These are phyloP conservation scores for Hermaeophaga mercurialis DNA, from an alignment of 2,888 invertebrate genomes.

Conservation along the genomic window DNA sequence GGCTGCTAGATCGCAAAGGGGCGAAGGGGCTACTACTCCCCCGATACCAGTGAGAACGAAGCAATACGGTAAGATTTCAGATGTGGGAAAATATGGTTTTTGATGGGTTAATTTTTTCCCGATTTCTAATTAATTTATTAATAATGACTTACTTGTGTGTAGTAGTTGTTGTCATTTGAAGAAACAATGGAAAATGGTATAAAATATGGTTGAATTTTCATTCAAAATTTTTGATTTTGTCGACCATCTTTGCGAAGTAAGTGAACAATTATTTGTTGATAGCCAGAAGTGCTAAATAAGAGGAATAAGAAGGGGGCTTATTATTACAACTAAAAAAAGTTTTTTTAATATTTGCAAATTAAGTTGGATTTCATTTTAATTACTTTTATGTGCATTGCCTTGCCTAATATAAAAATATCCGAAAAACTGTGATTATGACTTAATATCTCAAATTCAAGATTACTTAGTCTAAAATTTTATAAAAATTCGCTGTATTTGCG, in stretches of 20 bases:
- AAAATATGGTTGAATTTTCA: conserved; percentile 11
- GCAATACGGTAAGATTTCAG: conserved; percentile 89
- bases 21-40: conserved; percentile 94
- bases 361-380: too few species aligned
- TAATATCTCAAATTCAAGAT: too few species aligned
- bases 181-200: conserved; percentile 35
- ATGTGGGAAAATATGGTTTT: conserved; percentile 9
- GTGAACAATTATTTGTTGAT: conserved; percentile 13
- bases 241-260: conserved; percentile 8
- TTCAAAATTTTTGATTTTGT: conserved; percentile 18
- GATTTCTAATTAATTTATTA: conserved; percentile 4
- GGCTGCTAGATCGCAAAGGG: conserved; percentile 89
- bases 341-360: too few species aligned
- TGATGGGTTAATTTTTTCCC: too few species aligned
- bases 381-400: too few species aligned
- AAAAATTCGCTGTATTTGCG: too few species aligned
- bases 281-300: too few species aligned
- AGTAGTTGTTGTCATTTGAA: conserved; percentile 22
- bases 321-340: too few species aligned
- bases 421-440: too few species aligned
- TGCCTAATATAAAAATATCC: too few species aligned
- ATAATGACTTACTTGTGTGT: conserved; percentile 17
- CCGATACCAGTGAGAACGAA: conserved; percentile 93
- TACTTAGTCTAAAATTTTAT: too few species aligned
- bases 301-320: too few species aligned